Evolutionary conservation across 2,888 invertebrate genomes (phyloP), one percentile per base, ranked within the genome.

Genomic region (Notodonta dromedarius): DNA sequence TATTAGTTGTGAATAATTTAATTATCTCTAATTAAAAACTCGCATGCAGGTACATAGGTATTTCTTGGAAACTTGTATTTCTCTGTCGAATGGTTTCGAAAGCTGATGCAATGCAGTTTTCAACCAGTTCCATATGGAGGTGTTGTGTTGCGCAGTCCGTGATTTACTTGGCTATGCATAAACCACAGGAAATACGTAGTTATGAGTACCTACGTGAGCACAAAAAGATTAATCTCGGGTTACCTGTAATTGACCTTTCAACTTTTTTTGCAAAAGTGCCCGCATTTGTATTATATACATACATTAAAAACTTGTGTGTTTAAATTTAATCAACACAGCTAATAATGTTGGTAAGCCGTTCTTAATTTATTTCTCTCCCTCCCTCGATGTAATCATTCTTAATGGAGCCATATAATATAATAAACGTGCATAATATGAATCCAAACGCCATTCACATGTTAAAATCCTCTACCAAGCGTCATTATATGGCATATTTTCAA

Each of bases 101-200:
- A 90, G 85, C 79, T 72, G 80, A 78, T 77, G 78, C 73, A 81
- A 80, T 84, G 84, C 78, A 82, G 84, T 82, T 83, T 83, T 81
- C 77, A 86, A 84, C 85, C 76, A 63, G 84, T 85, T 84, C 65
- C 24, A 24, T 64, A 63, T 66, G 76, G 79, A 77, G 79, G 76
- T 79, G 78, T 71, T 65, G 60, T 50, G 57, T 68, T 69, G 62
- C 57, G 65, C 65, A 46, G 2, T 62, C 66, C 61, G 60, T 16
- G 61, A 65, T 70, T 64, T 73, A 71, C 69, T 70, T 67, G 64
- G 66, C 60, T 62, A 58, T 62, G 59, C 56, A 67, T 67, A 60
- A 69, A 71, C 58, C 65, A 62, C 67, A 64, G 70, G 74, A 72
- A 71, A 67, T 63, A 32, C 16, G 50, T 63, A 60, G 16, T 57